Evolutionary conservation across 2,113 vertebrate genomes (phyloP), one percentile per base, ranked within the genome.

Genomic region (Cynoglossus semilaevis): DNA sequence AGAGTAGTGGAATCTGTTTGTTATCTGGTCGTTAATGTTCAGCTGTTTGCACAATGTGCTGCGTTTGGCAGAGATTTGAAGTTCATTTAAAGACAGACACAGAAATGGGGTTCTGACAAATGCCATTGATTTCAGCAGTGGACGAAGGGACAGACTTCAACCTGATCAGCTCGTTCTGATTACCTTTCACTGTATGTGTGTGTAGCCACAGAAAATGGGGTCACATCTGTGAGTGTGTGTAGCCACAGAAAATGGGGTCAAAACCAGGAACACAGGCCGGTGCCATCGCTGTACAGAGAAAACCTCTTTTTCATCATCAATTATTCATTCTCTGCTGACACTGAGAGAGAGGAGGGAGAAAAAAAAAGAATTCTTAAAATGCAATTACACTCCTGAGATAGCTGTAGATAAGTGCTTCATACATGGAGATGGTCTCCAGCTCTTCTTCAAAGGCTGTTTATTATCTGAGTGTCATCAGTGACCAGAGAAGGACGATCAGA

Each of bases 271-370:
- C 48, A 56, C 19, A 13, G 9, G 43, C 22, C 58, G 36, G 45
- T 69, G 35, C 44, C 15, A 51, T 67, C 63, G 78, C 61, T 63
- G 64, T 71, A 75, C 76, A 76, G 45, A 58, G 65, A 67, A 85
- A 88, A 76, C 47, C 56, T 78, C 67, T 79, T 70, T 68, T 74
- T 66, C 54, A 45, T 50, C 57, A 77, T 87, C 41, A 81, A 79
- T 83, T 69, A 84, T 87, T 78, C n/a, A 88, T 79, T 67, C 22
- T 72, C 68, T 57, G 34, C 35, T 65, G 57, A 76, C 54, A 71
- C 41, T 72, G 52, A 43, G 55, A 3, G 51, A 14, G 7, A 50
- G 35, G 48, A 38, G 16, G 51, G 17, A 10, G 41, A 22, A 44
- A 13, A 13, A 74, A 52, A 65, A 47, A 59, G 1, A 60, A 6